phyloP scores from a whole-genome alignment of 1,140 invertebrate genomes.

The Amphibalanus amphitrite region DNA sequence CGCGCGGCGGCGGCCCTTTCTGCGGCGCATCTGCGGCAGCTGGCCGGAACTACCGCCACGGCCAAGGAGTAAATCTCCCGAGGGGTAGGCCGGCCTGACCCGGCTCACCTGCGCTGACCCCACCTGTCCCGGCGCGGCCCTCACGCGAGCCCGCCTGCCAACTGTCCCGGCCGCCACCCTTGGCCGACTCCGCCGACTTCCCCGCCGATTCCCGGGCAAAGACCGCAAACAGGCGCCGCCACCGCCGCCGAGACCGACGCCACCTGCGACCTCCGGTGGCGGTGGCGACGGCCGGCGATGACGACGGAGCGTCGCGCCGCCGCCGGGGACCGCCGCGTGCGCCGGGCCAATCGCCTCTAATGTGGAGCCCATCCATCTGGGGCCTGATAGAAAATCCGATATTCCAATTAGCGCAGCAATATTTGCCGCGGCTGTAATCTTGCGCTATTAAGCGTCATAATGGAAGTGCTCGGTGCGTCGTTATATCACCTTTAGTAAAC shows the following conservation, averaged over 20 bases:
- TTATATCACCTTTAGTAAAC: neutral
- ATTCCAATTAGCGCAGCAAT: conserved; percentile 1
- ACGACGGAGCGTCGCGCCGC: neutral
- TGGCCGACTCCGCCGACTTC: neutral
- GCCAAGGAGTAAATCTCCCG: neutral
- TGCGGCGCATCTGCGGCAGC: neutral
- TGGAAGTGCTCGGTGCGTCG: neutral
- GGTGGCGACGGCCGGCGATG: too few species aligned
- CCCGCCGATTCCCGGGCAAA: too few species aligned
- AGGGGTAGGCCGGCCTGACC: neutral
- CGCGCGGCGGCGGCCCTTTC: neutral
- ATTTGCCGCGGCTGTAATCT: neutral
- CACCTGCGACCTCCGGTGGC: neutral
- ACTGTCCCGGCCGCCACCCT: neutral
- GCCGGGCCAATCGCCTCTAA: neutral
- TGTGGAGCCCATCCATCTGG: neutral
- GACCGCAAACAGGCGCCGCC: neutral
- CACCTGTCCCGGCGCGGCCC: neutral
- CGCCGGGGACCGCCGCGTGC: neutral
- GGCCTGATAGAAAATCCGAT: neutral
- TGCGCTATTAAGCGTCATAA: neutral
- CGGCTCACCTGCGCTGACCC: neutral
- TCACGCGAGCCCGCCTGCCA: neutral
- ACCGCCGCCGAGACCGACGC: too few species aligned
- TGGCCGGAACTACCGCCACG: neutral